Evolutionary conservation across 2,113 vertebrate genomes (phyloP), one percentile per base, ranked within the genome.

Genomic region (Xenus cinereus): DNA sequence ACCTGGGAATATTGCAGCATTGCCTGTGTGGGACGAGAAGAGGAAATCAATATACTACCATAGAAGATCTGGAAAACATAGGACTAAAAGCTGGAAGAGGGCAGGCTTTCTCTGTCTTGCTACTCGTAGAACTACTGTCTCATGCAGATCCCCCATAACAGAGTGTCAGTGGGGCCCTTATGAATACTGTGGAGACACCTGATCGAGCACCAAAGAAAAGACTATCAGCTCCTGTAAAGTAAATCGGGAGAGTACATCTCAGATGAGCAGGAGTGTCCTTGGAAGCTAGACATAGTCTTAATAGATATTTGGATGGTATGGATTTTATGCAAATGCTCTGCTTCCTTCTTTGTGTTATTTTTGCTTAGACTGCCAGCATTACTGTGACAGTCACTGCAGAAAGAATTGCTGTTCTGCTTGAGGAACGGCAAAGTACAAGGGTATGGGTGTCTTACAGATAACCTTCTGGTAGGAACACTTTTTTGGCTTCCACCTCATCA

Each of bases 121-220:
- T 46, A 14, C 28, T 76, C 27, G n/a, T 33, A 56, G 39, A 64
- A 50, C 27, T 72, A 22, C 12, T 33, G 1, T 24, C 37, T 81
- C 0, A 0, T 41, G 26, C 11, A 79, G 27, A 62, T 53, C 5
- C 21, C 32, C 32, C 1, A 0, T 46, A 46, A 37, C 9, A 73
- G 41, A 75, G 22, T 50, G 30, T 53, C 54, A 33, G 15, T 57
- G 33, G 19, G 20, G n/a, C 12, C 30, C 24, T 80, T 73, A 28
- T 0, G 15, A 62, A 41, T 62, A 20, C 21, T 24, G 2, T 59
- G 33, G 46, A 54, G 50, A 48, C 66, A 54, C 6, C 21, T 28
- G 5, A 67, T 32, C 20, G 32, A 62, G 20, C 1, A 1, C 46
- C 32, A 60, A 73, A 85, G 50, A 39, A 14, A 26, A 78, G 45